Conservation (phyloP, 1,140 invertebrate genomes). For the Nylanderia fulva region DNA sequence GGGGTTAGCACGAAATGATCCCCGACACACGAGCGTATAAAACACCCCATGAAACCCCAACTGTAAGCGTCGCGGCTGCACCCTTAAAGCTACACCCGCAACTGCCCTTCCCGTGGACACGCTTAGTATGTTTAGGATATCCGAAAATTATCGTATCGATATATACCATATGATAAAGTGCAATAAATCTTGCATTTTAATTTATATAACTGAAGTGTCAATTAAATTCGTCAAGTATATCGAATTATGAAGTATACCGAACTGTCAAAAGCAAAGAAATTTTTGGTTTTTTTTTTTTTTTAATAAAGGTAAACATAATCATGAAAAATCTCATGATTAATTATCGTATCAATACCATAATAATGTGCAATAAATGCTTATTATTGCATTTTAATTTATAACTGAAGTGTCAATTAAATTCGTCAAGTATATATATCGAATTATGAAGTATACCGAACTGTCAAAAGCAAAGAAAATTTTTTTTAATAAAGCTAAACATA, state of each 20-base stretch:
- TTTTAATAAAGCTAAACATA: not conserved
- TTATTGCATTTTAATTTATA: not conserved
- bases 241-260: not conserved
- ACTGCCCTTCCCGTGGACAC: not conserved
- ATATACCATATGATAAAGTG: not conserved
- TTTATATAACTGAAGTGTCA: not conserved
- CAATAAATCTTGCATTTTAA: not conserved
- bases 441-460: not conserved
- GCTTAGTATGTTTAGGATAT: not conserved
- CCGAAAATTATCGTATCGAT: not conserved
- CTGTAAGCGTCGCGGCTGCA: constrained; percentile 74
- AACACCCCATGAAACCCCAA: constrained; percentile 80
- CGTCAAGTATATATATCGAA: not conserved
- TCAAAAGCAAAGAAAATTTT: not conserved
- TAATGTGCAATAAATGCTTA: not conserved
- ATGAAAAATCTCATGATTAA: constrained; percentile 5
- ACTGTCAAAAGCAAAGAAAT: not conserved
- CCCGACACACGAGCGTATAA: constrained; percentile 70
- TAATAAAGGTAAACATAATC: not conserved
- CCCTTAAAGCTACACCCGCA: constrained; percentile 21
- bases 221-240: too few relatives aligned
- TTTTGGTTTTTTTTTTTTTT: too few relatives aligned
- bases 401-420: not conserved
- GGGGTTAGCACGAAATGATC: constrained; percentile 55
- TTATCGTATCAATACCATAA: not conserved